Conservation (phyloP, 2,797 vertebrate genomes). For the Falco berigora region DNA sequence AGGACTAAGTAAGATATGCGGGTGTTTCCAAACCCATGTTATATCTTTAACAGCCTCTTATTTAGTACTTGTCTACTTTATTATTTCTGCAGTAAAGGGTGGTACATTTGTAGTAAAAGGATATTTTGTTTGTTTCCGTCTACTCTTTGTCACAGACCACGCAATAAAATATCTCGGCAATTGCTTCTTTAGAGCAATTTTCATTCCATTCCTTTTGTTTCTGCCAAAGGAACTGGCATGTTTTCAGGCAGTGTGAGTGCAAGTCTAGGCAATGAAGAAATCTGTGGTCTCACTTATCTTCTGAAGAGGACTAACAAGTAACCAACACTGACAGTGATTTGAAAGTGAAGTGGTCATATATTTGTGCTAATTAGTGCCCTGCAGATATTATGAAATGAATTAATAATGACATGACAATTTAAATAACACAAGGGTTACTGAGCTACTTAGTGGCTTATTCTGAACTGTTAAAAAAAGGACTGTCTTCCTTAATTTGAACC, state of each 20-base stretch:
- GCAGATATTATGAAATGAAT: not conserved
- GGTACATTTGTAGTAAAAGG: not conserved
- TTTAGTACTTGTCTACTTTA: not conserved
- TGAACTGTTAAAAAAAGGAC: not conserved
- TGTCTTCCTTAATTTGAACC: not conserved
- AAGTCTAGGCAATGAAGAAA: not conserved
- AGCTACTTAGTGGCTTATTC: constrained; percentile 9
- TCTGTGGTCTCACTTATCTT: not conserved
- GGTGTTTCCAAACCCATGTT: accelerated
- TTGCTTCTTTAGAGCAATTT: not conserved
- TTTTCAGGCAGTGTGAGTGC: not conserved
- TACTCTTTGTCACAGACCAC: not conserved
- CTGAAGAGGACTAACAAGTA: not conserved
- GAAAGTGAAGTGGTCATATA: not conserved
- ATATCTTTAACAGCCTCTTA: not conserved
- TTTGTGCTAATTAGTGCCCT: constrained; percentile 29
- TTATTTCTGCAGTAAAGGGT: not conserved
- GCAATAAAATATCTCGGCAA: constrained; percentile 11
- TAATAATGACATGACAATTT: not conserved
- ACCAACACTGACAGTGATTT: not conserved
- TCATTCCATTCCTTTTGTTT: not conserved
- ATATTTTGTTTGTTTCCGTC: not conserved
- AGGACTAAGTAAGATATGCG: not conserved
- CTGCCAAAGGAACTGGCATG: not conserved
- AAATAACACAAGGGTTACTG: not conserved